Conservation (phyloP, 1,140 invertebrate species). For the Tetragnatha versicolor region DNA sequence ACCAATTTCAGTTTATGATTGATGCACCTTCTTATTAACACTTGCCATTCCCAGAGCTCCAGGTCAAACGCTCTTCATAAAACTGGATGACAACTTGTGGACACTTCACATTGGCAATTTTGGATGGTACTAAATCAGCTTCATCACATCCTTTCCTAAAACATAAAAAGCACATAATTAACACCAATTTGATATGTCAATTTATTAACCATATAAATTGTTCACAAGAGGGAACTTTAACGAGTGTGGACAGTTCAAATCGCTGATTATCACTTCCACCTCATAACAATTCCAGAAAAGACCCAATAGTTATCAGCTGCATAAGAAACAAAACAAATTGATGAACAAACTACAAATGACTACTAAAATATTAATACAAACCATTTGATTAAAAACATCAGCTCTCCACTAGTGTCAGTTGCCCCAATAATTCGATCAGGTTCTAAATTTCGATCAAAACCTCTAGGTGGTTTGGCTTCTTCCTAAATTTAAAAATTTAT, state of each 20-base stretch:
- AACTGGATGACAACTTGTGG: slow-evolving; percentile 96
- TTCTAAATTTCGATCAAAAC: slow-evolving; percentile 83
- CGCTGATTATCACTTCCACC: no score
- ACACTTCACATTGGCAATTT: slow-evolving; percentile 88
- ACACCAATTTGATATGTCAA: no score
- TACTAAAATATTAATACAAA: neutral
- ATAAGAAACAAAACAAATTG: no score
- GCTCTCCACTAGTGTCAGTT: slow-evolving; percentile 90
- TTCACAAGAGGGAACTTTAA: no score
- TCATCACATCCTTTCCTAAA: slow-evolving; percentile 90
- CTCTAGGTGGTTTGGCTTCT: slow-evolving; percentile 42
- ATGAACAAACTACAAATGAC: no score
- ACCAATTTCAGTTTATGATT: no score
- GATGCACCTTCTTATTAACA: no score
- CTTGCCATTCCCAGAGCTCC: slow-evolving; percentile 55
- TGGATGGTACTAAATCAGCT: slow-evolving; percentile 90
- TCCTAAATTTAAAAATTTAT: slow-evolving; percentile 1
- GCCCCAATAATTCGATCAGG: slow-evolving; percentile 94
- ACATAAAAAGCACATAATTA: slow-evolving; percentile 42
- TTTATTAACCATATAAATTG: no score
- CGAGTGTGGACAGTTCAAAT: no score
- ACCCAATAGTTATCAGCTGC: no score
- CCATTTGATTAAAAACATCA: slow-evolving; percentile 99
- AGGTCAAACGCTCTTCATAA: slow-evolving; percentile 85
- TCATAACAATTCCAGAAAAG: no score